Percentiles rank a stretch among this genome's conserved stretches.
Conservation (phyloP, 2,888 invertebrate genomes). For the Orthonychiurus folsomi region DNA sequence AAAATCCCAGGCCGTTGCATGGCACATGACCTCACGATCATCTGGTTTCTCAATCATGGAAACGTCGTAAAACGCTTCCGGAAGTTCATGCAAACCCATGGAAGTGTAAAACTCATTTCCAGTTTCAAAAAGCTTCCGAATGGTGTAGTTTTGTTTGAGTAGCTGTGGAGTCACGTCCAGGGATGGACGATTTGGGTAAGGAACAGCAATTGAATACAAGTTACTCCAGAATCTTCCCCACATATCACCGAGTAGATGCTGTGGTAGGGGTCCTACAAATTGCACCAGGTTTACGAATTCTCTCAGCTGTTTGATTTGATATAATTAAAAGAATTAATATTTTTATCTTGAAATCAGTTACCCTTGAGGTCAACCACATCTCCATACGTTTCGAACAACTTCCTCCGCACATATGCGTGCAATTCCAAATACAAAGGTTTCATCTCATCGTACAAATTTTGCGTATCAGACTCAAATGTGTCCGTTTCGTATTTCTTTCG, state of each 20-base stretch:
- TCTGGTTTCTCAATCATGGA: conserved; percentile 69
- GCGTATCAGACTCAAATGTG: conserved; percentile 48
- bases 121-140: conserved; percentile 59
- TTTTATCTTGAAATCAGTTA: neutral
- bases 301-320: neutral
- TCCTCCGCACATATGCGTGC: conserved; percentile 68
- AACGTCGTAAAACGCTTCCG: conserved; percentile 69
- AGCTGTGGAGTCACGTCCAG: conserved; percentile 39
- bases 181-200: conserved; percentile 39
- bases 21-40: conserved; percentile 55
- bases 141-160: conserved; percentile 30
- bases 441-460: conserved; percentile 53
- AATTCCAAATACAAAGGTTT: conserved; percentile 71
- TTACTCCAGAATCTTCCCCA: conserved; percentile 42
- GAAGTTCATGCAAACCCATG: conserved; percentile 65
- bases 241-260: conserved; percentile 46
- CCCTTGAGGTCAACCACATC: conserved; percentile 45
- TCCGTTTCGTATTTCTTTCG: conserved; percentile 67
- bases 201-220: conserved; percentile 36
- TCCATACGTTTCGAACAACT: conserved; percentile 47
- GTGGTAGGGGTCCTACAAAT: conserved; percentile 45
- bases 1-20: conserved; percentile 70
- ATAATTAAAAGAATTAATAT: neutral
- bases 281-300: neutral
- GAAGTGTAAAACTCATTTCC: conserved; percentile 75